Percentiles rank a stretch among this genome's conserved stretches.
Conservation (phyloP, 2,113 vertebrate species). For the Crotalus viridis region DNA sequence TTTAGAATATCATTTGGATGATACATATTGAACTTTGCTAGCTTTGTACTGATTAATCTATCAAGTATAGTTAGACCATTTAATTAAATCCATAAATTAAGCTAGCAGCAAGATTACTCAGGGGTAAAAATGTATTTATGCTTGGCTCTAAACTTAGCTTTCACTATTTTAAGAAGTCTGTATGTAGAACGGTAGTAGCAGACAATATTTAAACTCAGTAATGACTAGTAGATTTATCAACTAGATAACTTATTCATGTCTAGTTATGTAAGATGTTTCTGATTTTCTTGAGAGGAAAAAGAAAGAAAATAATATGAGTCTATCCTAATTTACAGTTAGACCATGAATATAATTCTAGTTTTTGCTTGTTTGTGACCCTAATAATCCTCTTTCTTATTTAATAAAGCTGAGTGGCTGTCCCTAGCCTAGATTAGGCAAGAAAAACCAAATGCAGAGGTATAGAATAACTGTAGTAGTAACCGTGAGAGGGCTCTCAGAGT, state of each 20-base stretch:
- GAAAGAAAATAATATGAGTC: neutral
- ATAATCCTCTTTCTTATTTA: neutral
- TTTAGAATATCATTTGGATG: constrained; percentile 1
- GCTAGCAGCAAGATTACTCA: neutral
- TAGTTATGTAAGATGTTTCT: neutral
- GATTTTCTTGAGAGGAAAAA: neutral
- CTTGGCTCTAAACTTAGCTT: constrained; percentile 5
- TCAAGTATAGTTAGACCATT: neutral
- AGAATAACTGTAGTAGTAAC: neutral
- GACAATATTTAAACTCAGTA: neutral
- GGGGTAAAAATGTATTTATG: neutral
- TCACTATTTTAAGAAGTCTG: neutral
- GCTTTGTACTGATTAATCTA: neutral
- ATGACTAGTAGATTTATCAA: neutral
- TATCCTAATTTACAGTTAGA: neutral
- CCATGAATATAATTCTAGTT: neutral
- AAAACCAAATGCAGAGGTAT: neutral
- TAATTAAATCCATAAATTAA: constrained; percentile 12
- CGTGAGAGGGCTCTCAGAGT: neutral
- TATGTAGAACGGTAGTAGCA: neutral
- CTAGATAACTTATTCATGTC: neutral
- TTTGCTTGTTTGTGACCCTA: neutral
- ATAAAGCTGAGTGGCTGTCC: neutral
- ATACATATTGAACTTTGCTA: constrained; percentile 3
- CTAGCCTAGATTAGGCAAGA: neutral